Evolutionary conservation across 2,113 vertebrate species (phyloP).

Genomic region (Zingel zingel): DNA sequence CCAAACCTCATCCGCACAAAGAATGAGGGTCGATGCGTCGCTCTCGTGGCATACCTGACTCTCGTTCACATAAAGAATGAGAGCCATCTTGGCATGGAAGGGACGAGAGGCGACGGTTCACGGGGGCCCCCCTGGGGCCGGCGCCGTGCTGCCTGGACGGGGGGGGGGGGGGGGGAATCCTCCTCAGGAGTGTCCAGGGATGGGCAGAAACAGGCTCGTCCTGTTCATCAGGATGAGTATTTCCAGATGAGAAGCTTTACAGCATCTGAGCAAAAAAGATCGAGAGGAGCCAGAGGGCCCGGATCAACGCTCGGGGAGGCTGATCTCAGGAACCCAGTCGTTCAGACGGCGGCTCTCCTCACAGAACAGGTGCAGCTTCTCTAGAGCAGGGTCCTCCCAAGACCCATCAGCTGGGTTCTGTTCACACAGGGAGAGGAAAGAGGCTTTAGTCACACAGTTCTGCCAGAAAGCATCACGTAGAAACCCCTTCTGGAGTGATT

Average conservation of each 20-base stretch:
- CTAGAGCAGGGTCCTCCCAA: conserved; percentile 86
- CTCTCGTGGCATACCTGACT: conserved; percentile 81
- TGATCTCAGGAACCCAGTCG: conserved; percentile 87
- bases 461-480: background rate
- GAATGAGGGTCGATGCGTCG: conserved; percentile 86
- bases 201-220: conserved; percentile 78
- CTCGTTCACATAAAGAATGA: conserved; percentile 86
- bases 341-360: conserved; percentile 84
- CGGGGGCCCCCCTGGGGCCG: conserved; percentile 73
- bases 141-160: conserved; percentile 80
- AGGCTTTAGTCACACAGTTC: background rate
- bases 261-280: conserved; percentile 13
- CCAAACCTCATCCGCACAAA: conserved; percentile 90
- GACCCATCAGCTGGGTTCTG: conserved; percentile 83
- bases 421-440: conserved; percentile 10
- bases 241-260: conserved; percentile 49
- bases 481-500: background rate
- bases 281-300: conserved; percentile 58
- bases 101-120: conserved; percentile 77
- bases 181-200: conserved; percentile 85
- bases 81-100: conserved; percentile 84
- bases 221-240: conserved; percentile 78
- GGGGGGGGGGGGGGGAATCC: conserved; percentile 67
- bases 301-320: conserved; percentile 82
- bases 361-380: conserved; percentile 88